These are phyloP conservation scores for Lycophotia porphyrea DNA, from an alignment of 2,888 invertebrate species.

Conservation along the genomic window DNA sequence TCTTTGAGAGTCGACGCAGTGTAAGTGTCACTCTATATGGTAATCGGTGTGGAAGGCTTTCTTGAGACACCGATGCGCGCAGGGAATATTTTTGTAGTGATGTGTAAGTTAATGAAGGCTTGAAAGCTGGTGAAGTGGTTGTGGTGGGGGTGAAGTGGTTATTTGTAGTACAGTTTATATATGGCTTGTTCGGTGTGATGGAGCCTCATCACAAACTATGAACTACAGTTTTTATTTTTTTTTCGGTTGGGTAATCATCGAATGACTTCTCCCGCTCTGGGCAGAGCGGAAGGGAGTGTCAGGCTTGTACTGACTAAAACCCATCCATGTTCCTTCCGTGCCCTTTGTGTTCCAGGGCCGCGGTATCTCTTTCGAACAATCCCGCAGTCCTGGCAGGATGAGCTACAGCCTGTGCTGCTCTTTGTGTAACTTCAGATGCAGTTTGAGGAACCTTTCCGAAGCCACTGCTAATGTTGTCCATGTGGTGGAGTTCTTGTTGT, in stretches of 20 bases:
- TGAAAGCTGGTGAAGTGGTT: conserved; percentile 50
- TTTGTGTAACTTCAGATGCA: background rate
- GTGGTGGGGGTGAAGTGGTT: conserved; percentile 30
- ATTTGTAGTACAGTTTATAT: background rate
- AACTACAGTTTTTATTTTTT: no score
- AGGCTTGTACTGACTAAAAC: no score
- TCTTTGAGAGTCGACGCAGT: conserved; percentile 73
- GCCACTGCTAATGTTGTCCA: background rate
- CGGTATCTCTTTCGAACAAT: no score
- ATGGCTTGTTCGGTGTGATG: background rate
- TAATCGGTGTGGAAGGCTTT: conserved; percentile 73
- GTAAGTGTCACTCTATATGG: conserved; percentile 80
- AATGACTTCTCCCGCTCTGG: no score
- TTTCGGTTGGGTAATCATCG: no score
- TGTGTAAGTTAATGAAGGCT: conserved; percentile 66
- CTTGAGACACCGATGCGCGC: conserved; percentile 64
- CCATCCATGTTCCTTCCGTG: no score
- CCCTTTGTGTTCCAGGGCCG: no score
- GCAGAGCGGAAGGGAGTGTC: no score
- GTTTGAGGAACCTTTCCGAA: background rate
- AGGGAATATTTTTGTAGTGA: conserved; percentile 70
- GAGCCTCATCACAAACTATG: background rate
- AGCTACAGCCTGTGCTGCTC: fast-evolving
- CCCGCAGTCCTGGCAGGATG: no score
- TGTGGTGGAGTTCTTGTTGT: background rate